phyloP scores from a whole-genome alignment of 2,888 invertebrate species.

The Hydrotaea diabolus region DNA sequence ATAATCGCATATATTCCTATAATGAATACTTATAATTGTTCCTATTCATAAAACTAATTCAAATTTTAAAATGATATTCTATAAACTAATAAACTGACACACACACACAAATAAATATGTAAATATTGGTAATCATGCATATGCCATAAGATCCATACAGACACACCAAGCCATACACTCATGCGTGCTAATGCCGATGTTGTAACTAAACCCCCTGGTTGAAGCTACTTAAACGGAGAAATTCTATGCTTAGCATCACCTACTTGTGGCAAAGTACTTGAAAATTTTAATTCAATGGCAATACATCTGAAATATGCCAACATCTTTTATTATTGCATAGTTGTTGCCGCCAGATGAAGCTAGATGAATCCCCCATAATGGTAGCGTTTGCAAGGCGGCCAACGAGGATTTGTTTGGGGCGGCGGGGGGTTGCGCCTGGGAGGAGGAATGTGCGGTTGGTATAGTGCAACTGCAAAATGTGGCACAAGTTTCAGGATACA shows the following conservation, averaged over 20 bases:
- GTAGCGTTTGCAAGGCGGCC: too few species aligned
- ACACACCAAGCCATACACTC: neutral
- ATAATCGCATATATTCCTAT: too few species aligned
- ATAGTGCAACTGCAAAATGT: conserved; percentile 9
- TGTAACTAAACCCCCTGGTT: neutral
- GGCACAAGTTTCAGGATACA: neutral
- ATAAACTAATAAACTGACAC: too few species aligned
- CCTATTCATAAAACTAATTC: too few species aligned
- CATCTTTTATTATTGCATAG: conserved; percentile 34
- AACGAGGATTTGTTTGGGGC: too few species aligned
- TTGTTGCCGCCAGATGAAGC: neutral
- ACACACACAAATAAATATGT: too few species aligned
- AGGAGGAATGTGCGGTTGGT: neutral
- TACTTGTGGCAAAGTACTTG: conserved; percentile 49
- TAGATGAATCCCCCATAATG: too few species aligned
- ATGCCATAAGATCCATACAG: neutral
- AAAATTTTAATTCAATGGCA: conserved; percentile 51
- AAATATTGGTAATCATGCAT: too few species aligned
- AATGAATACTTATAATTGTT: too few species aligned
- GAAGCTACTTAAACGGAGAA: conserved; percentile 44
- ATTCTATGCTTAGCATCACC: conserved; percentile 46
- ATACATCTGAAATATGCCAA: conserved; percentile 52
- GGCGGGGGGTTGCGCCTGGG: too few species aligned
- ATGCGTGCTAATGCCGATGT: conserved; percentile 1
- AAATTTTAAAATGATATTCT: too few species aligned